phyloP scores from a whole-genome alignment of 1,140 invertebrate species.

The Saxidomus purpurata region DNA sequence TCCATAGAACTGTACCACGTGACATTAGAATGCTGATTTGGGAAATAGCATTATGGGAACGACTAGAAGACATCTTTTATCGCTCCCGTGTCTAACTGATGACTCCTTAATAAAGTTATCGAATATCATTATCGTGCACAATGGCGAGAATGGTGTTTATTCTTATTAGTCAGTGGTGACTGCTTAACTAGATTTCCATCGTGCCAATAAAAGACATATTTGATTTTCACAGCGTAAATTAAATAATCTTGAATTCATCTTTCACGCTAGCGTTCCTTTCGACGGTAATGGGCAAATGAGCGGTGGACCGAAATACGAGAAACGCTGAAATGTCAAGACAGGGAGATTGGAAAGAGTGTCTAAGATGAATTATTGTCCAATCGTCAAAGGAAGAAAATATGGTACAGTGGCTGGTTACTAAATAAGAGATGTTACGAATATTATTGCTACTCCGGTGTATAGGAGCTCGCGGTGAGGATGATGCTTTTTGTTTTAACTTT shows the following conservation, averaged over 20 bases:
- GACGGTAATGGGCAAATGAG: slow-evolving; percentile 50
- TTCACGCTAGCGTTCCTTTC: slow-evolving; percentile 40
- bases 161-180: slow-evolving; percentile 58
- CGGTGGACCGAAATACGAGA: slow-evolving; percentile 32
- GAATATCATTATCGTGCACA: slow-evolving; percentile 60
- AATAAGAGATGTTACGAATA: no score
- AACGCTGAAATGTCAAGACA: slow-evolving; percentile 24
- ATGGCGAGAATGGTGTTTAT: slow-evolving; percentile 64
- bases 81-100: slow-evolving; percentile 56
- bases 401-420: neutral
- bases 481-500: no score
- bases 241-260: slow-evolving; percentile 68
- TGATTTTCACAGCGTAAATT: slow-evolving; percentile 70
- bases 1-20: slow-evolving; percentile 22
- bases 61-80: slow-evolving; percentile 46
- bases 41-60: slow-evolving; percentile 64
- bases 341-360: slow-evolving; percentile 10
- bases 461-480: no score
- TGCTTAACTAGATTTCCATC: slow-evolving; percentile 65
- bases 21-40: slow-evolving; percentile 36
- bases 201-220: slow-evolving; percentile 70
- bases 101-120: slow-evolving; percentile 68
- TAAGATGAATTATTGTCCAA: slow-evolving; percentile 34
- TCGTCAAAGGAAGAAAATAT: slow-evolving; percentile 16
- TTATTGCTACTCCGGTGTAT: no score